phyloP scores from a whole-genome alignment of 2,888 invertebrate species.

The Tyria jacobaeae region DNA sequence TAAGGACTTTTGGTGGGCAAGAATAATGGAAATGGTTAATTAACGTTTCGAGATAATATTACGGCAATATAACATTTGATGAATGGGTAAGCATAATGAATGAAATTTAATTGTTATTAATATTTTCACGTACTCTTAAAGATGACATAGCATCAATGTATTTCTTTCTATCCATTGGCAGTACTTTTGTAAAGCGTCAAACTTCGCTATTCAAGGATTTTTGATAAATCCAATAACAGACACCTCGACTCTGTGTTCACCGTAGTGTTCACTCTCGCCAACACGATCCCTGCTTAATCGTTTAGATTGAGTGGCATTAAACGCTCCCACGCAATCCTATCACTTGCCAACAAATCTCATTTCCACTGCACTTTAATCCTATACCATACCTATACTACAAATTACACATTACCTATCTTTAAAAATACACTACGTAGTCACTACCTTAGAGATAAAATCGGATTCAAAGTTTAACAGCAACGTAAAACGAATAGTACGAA shows the following conservation, averaged over 20 bases:
- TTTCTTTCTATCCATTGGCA: background rate
- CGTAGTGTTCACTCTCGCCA: conserved; percentile 37
- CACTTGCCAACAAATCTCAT: conserved; percentile 81
- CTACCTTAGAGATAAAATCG: background rate
- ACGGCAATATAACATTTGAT: no score
- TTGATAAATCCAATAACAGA: conserved; percentile 60
- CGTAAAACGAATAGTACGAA: conserved; percentile 43
- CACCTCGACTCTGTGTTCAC: conserved; percentile 54
- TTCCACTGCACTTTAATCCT: conserved; percentile 81
- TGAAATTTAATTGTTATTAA: no score
- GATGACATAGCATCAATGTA: background rate
- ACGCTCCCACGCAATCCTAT: conserved; percentile 77
- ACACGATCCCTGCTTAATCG: conserved; percentile 70
- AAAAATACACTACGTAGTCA: conserved; percentile 45
- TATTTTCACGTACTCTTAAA: no score
- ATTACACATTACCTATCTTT: background rate
- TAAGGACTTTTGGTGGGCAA: no score
- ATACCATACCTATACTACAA: conserved; percentile 33
- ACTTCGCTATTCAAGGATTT: background rate
- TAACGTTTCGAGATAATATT: no score
- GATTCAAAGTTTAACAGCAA: conserved; percentile 39
- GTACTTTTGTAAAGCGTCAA: background rate
- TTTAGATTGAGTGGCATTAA: conserved; percentile 76
- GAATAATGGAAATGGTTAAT: no score
- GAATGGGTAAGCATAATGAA: no score